Evolutionary conservation across 1,140 invertebrate genomes (phyloP).

Genomic region (Scaptomyza hsui): DNA sequence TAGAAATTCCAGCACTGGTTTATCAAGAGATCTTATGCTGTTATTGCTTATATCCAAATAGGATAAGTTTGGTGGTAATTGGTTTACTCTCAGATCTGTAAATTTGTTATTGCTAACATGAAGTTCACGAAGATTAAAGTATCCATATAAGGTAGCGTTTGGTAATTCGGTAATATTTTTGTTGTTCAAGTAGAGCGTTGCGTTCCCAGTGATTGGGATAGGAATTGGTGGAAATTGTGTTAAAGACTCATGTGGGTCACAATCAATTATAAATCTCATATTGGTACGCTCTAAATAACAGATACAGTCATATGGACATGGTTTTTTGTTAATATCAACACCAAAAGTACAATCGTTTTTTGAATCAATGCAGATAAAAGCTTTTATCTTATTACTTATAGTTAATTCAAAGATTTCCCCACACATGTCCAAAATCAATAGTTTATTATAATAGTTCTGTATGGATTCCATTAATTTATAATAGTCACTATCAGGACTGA

Average conservation of each 20-base stretch:
- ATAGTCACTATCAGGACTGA: too few relatives aligned
- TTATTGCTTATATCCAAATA: slow-evolving; percentile 8
- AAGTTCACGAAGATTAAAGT: not conserved
- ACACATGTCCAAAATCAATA: too few relatives aligned
- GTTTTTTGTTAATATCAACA: too few relatives aligned
- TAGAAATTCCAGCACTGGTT: not conserved
- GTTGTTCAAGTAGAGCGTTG: not conserved
- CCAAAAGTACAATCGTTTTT: too few relatives aligned
- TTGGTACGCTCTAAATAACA: too few relatives aligned
- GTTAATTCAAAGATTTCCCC: too few relatives aligned
- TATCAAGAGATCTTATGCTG: not conserved
- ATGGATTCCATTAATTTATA: too few relatives aligned
- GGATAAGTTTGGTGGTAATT: not conserved
- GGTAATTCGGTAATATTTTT: not conserved
- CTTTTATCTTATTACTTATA: too few relatives aligned
- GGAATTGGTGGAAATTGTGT: not conserved
- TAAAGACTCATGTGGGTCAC: not conserved
- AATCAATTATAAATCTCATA: not conserved
- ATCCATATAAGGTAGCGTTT: slow-evolving; percentile 11
- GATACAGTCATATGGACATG: too few relatives aligned
- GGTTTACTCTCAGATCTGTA: not conserved
- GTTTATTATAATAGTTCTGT: too few relatives aligned
- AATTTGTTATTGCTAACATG: slow-evolving; percentile 1
- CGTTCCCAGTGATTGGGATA: not conserved
- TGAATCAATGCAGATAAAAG: too few relatives aligned